Conservation (phyloP, 2,113 vertebrate genomes). For the Gadus chalcogrammus region DNA sequence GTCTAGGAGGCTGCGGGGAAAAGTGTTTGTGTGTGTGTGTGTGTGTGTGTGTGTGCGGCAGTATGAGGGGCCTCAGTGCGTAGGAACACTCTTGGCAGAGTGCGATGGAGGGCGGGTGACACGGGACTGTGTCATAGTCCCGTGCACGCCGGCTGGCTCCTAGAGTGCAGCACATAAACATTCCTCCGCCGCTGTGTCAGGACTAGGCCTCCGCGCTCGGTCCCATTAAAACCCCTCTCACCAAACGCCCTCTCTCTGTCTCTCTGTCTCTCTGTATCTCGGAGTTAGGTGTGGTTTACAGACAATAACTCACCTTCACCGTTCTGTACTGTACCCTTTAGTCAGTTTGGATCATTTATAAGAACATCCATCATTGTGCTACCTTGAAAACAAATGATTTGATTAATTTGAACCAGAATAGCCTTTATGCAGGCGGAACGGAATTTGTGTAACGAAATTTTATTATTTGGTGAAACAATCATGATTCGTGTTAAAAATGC, state of each 20-base stretch:
- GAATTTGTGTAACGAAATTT: too few relatives aligned
- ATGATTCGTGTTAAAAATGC: too few relatives aligned
- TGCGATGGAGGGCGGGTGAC: constrained; percentile 57
- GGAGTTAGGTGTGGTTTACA: too few relatives aligned
- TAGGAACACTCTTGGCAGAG: constrained; percentile 12
- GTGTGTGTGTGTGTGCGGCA: constrained; percentile 10
- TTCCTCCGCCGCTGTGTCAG: constrained; percentile 75
- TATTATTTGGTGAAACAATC: too few relatives aligned
- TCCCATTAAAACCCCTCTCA: constrained; percentile 72
- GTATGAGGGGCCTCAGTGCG: constrained; percentile 2
- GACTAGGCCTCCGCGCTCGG: constrained; percentile 65
- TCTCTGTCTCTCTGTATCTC: too few relatives aligned
- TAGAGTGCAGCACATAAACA: constrained; percentile 80
- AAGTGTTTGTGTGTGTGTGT: background rate
- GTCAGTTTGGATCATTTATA: too few relatives aligned
- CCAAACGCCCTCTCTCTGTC: constrained; percentile 29
- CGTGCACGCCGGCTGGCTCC: constrained; percentile 68
- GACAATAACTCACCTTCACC: too few relatives aligned
- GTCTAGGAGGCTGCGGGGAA: constrained; percentile 11
- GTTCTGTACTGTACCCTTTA: too few relatives aligned
- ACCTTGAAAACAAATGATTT: too few relatives aligned
- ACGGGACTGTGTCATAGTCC: constrained; percentile 75
- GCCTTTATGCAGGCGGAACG: too few relatives aligned
- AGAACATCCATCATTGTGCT: too few relatives aligned
- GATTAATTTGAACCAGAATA: too few relatives aligned